phyloP scores from a whole-genome alignment of 2,113 vertebrate genomes.

The Bostrychus sinensis region DNA sequence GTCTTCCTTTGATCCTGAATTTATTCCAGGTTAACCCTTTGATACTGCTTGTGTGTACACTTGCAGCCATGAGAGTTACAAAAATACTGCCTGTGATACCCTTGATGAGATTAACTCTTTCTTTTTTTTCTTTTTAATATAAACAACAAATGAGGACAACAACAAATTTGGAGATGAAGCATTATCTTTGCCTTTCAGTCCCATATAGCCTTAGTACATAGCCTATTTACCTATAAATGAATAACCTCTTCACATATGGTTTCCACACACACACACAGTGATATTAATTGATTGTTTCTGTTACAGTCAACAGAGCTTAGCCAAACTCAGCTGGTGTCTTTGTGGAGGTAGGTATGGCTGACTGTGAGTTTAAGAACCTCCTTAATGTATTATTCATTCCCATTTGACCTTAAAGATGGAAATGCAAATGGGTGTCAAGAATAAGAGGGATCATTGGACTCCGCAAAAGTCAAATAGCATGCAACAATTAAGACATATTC shows the following conservation, averaged over 20 bases:
- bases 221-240: too few relatives aligned
- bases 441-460: slow-evolving; percentile 71
- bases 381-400: slow-evolving; percentile 81
- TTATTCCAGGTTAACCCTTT: slow-evolving; percentile 79
- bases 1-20: slow-evolving; percentile 79
- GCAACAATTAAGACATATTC: slow-evolving; percentile 79
- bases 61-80: background rate
- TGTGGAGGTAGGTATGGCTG: slow-evolving; percentile 67
- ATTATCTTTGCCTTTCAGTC: too few relatives aligned
- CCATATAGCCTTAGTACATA: too few relatives aligned
- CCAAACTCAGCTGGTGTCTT: slow-evolving; percentile 72
- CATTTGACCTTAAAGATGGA: slow-evolving; percentile 80
- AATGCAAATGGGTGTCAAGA: slow-evolving; percentile 75
- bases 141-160: background rate
- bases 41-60: slow-evolving; percentile 52
- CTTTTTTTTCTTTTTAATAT: background rate
- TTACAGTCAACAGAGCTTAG: slow-evolving; percentile 60
- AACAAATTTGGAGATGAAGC: too few relatives aligned
- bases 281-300: slow-evolving; percentile 78
- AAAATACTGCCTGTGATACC: slow-evolving; percentile 1
- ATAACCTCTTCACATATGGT: slow-evolving; percentile 49
- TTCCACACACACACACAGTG: slow-evolving; percentile 40
- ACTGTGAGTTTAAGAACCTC: slow-evolving; percentile 71
- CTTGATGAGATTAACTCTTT: background rate
- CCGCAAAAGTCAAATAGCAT: slow-evolving; percentile 79